Conservation (phyloP, 2,113 vertebrate genomes). For the Pyrgilauda ruficollis region DNA sequence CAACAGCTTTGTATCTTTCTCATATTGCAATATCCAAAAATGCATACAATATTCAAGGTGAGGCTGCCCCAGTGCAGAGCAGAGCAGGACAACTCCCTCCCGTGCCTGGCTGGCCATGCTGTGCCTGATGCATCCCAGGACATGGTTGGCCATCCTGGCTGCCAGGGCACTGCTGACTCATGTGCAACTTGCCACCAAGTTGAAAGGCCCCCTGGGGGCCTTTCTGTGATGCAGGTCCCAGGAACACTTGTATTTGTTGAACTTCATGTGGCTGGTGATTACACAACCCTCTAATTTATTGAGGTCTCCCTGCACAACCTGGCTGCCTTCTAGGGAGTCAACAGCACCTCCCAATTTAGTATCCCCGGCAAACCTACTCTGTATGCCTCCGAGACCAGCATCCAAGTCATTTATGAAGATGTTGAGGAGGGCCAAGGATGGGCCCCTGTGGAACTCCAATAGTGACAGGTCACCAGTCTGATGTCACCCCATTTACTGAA, state of each 20-base stretch:
- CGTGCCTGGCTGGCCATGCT: fast-evolving
- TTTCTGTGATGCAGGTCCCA: background rate
- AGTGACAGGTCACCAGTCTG: background rate
- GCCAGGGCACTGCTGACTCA: background rate
- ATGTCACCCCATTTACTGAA: background rate
- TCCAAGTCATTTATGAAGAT: background rate
- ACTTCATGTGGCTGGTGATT: background rate
- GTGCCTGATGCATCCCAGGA: background rate
- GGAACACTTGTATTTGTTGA: background rate
- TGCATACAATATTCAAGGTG: background rate
- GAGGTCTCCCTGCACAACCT: background rate
- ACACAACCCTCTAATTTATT: background rate
- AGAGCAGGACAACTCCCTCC: background rate
- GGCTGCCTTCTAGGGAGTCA: background rate
- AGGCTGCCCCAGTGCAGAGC: background rate
- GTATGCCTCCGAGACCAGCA: fast-evolving
- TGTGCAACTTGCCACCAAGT: background rate
- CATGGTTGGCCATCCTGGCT: background rate
- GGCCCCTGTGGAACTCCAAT: background rate
- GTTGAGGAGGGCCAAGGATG: background rate
- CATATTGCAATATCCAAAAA: background rate
- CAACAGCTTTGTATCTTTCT: background rate
- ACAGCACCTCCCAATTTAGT: background rate
- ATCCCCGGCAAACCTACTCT: background rate
- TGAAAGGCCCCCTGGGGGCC: background rate